These are phyloP conservation scores for Sitta carolinensis DNA, from an alignment of 2,797 vertebrate genomes.

Conservation along the genomic window DNA sequence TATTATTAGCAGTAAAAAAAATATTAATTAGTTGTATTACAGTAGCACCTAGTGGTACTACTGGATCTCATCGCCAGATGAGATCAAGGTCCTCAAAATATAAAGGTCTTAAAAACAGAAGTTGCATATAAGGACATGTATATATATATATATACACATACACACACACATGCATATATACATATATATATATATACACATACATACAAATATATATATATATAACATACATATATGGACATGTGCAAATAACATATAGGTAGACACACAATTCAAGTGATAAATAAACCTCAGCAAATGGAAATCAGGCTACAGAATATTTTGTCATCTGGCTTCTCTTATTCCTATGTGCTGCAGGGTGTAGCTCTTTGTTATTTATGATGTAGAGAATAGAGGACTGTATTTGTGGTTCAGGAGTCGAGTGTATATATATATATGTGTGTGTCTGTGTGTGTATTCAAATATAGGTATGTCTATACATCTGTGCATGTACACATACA, in stretches of 20 bases:
- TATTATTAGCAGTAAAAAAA: conserved; percentile 53
- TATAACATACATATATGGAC: fast-evolving
- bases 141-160: too few relatives aligned
- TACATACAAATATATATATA: too few relatives aligned
- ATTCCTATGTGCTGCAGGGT: neutral
- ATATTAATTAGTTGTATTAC: conserved; percentile 70
- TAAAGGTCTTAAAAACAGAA: neutral
- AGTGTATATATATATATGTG: fast-evolving
- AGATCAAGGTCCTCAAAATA: neutral
- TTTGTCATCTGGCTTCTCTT: neutral
- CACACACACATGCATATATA: too few relatives aligned
- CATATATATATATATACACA: too few relatives aligned
- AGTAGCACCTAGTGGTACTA: conserved; percentile 69
- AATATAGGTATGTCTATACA: too few relatives aligned
- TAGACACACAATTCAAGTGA: neutral
- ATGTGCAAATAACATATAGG: neutral
- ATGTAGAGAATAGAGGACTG: neutral
- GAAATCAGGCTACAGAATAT: neutral
- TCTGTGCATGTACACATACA: neutral
- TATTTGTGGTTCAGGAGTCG: neutral
- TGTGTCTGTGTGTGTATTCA: neutral
- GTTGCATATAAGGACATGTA: neutral
- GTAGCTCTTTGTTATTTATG: neutral
- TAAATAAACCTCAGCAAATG: neutral
- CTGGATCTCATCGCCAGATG: conserved; percentile 29